Evolutionary conservation across 1,140 invertebrate genomes (phyloP), one percentile per base, ranked within the genome.

Genomic region (Trichogramma pretiosum): DNA sequence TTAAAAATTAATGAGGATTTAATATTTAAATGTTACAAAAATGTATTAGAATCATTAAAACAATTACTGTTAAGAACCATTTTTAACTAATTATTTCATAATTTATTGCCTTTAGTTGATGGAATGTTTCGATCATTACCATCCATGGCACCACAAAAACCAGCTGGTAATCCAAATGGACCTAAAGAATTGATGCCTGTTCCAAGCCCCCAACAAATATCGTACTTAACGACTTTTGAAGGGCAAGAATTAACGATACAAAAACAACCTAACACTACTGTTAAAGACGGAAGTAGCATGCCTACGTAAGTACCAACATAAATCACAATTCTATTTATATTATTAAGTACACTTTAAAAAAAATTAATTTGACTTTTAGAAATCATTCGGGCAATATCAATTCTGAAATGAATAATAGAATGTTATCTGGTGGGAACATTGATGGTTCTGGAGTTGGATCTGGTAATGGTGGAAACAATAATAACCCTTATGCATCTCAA

Each of bases 171-270:
- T 40, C 45, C 50, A n/a, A 64, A 63, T 42, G 46, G 62, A 22
- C 44, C 42, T 47, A 87, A 90, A 70, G 89, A 92, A 69, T 73
- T 96, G 52, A 94, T 95, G 88, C 91, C 91, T 34, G 91, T 94
- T 53, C 93, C 92, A 50, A 94, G 92, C 45, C 91, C 93, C 22
- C 91, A 94, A 71, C 90, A 93, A 77, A 93, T 95, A 64, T 89
- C 91, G 57, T 95, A 94, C 76, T 78, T 94, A 50, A 93, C 91
- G 76, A 84, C 89, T 48, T 94, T 95, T 72, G 91, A 95, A 76
- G 91, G 91, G 36, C 92, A 96, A 77, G 93, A 96, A 75, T 72
- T 95, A 53, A 94, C 91, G 43, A 96, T 95, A 71, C 92, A 94
- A 65, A 95, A 94, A 70, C 92, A 95, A 72, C 87, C 92, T 14